Conservation (phyloP, 2,888 invertebrate species). For the Drosophila quinaria region DNA sequence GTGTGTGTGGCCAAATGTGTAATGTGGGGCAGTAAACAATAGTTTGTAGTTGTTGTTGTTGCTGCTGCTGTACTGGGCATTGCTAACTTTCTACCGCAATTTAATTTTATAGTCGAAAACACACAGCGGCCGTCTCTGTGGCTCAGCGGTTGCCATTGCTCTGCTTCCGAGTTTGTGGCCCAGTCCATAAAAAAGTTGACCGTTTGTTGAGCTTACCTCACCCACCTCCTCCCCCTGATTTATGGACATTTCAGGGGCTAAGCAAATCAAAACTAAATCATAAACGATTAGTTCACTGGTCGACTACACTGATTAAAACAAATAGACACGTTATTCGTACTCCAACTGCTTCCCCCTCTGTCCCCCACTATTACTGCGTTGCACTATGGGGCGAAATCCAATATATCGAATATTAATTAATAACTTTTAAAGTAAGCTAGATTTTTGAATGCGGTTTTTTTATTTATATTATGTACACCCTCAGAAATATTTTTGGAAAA, state of each 20-base stretch:
- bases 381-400: too few relatives aligned
- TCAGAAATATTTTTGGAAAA: too few relatives aligned
- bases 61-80: constrained; percentile 59
- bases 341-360: background rate
- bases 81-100: constrained; percentile 79
- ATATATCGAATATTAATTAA: too few relatives aligned
- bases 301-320: constrained; percentile 75
- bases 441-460: too few relatives aligned
- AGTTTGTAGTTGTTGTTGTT: constrained; percentile 46
- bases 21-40: constrained; percentile 79
- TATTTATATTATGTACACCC: too few relatives aligned
- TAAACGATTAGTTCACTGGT: constrained; percentile 74
- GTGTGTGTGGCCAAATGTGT: constrained; percentile 62
- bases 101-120: constrained; percentile 82
- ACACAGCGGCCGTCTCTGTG: constrained; percentile 73
- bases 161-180: constrained; percentile 29
- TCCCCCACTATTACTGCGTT: background rate
- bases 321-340: constrained; percentile 47
- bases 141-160: constrained; percentile 49
- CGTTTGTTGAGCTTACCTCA: constrained; percentile 17
- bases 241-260: constrained; percentile 57
- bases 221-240: constrained; percentile 21
- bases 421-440: too few relatives aligned
- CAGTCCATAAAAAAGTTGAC: constrained; percentile 45
- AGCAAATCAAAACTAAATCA: constrained; percentile 79